Evolutionary conservation across 2,888 invertebrate genomes (phyloP).

Genomic region (Hypsopygia costalis): DNA sequence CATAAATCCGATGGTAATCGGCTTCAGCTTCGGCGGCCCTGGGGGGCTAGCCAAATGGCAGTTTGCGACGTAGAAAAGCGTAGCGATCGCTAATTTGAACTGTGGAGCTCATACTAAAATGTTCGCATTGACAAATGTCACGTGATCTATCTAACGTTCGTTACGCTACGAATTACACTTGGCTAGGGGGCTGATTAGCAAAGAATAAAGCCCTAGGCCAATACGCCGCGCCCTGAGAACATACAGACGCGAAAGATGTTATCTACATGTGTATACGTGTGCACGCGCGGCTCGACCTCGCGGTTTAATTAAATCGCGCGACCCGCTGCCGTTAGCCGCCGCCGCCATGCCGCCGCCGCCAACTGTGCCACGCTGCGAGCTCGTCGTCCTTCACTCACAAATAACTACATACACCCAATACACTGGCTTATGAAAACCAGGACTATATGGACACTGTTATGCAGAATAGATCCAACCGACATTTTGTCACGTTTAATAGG

Average conservation of each 20-base stretch:
- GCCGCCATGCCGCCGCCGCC: neutral
- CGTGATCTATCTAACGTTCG: no score
- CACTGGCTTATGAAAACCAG: neutral
- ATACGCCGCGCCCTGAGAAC: neutral
- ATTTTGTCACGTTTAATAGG: no score
- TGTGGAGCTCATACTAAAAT: no score
- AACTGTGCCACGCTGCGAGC: neutral
- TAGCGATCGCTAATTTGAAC: no score
- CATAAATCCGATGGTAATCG: no score
- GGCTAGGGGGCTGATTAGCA: no score
- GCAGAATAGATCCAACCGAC: no score
- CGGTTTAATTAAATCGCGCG: conserved; percentile 10
- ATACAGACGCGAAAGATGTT: neutral
- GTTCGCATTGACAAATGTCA: no score
- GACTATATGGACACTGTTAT: neutral
- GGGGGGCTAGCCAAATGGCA: no score
- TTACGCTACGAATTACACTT: no score
- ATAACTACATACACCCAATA: neutral
- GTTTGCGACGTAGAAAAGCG: no score
- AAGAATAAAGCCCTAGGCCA: neutral
- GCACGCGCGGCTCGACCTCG: neutral
- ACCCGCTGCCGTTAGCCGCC: neutral
- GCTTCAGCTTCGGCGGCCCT: no score
- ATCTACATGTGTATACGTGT: neutral
- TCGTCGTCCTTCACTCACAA: neutral